Base-by-base conservation (phyloP, 2,888 invertebrate genomes). In the Dryobota labecula region DNA sequence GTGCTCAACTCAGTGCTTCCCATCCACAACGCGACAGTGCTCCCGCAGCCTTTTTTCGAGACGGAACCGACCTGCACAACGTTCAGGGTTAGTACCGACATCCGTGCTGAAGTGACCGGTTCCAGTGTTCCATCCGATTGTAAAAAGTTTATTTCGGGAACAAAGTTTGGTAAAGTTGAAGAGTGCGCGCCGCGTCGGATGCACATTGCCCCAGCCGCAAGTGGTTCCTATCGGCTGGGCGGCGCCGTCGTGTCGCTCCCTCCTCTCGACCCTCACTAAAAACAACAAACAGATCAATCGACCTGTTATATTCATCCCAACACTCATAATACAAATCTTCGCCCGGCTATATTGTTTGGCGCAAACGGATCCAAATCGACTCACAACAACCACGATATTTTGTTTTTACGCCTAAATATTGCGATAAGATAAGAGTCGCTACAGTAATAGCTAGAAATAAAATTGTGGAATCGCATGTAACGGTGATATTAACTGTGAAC, bases 211-310 rank as follows among this genome's bases (percentile, higher is more conserved):
- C 85, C 92, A 89, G 92, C 92, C 90, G 92, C 94, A 92, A 93
- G 94, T 93, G 94, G 91, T 93, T 93, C 90, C 90, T 90, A 92
- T 88, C 92, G 92, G 92, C 90, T 90, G 92, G 90, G 90, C 91
- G 95, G 95, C 94, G 94, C 94, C 95, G 92, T 89, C 90, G 88
- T 88, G 95, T 90, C 95, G 94, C 93, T 93, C 92, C 89, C 90
- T 90, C 90, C 92, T 92, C 92, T 90, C 92, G 90, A 89, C 92
- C 90, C 90, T 89, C 89, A 91, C 92, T 93, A 91, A 92, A 94
- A 94, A 95, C 94, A 95, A 95, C 94, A 95, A 95, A 95, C 95
- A 95, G 93, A 95, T 94, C 93, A 93, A 94, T 94, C 92, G 92
- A 91, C 91, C 92, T 93, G 92, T 91, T 92, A 92, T 90, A 90